Conservation (phyloP, 2,113 vertebrate species). For the Corvus moneduloides region DNA sequence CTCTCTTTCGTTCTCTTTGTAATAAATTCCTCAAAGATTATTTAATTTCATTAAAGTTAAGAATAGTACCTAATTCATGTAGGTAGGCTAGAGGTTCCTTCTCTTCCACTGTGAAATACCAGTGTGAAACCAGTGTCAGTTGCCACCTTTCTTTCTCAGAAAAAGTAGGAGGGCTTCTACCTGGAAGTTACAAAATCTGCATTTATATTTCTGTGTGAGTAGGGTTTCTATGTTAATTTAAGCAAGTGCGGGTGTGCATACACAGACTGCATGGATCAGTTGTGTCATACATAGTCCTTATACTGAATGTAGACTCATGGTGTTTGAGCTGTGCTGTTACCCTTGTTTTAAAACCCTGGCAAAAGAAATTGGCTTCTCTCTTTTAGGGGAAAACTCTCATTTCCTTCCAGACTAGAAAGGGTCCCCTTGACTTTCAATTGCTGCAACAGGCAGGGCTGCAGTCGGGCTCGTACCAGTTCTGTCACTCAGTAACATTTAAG, state of each 20-base stretch:
- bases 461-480: not conserved
- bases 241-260: fast-evolving
- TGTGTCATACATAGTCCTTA: not conserved
- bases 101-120: not conserved
- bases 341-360: not conserved
- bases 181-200: not conserved
- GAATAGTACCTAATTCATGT: constrained; percentile 52
- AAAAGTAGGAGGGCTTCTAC: not conserved
- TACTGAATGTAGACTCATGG: not conserved
- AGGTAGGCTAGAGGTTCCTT: not conserved
- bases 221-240: not conserved
- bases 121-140: not conserved
- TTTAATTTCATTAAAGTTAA: constrained; percentile 68
- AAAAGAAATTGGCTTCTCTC: not conserved
- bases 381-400: not conserved
- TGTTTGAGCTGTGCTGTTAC: not conserved
- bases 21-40: constrained; percentile 60
- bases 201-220: not conserved
- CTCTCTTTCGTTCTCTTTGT: constrained; percentile 51
- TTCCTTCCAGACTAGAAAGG: not conserved
- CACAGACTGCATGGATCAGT: not conserved
- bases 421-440: not conserved
- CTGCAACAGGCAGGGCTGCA: not conserved
- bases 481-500: constrained; percentile 46
- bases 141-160: not conserved